phyloP scores from a whole-genome alignment of 2,888 invertebrate species.

The Galeopsomyia nigrocyanea region DNA sequence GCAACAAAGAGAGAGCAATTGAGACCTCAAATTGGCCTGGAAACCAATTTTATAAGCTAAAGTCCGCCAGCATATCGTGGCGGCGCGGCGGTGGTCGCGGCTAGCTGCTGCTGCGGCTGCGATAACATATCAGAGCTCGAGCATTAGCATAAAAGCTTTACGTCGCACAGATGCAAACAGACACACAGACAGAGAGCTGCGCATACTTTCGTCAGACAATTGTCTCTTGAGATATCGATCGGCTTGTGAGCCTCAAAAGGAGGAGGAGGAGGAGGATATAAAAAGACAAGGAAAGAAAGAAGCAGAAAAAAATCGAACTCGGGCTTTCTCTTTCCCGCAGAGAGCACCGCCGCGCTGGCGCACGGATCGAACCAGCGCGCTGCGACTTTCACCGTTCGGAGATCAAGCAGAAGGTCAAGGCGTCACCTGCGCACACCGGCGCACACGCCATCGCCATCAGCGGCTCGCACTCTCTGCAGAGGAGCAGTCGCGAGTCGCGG shows the following conservation, averaged over 20 bases:
- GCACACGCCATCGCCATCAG: constrained; percentile 21
- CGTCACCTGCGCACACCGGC: constrained; percentile 42
- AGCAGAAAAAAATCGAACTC: constrained; percentile 30
- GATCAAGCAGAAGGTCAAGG: constrained; percentile 42
- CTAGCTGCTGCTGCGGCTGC: too few species aligned
- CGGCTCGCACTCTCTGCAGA: constrained; percentile 32
- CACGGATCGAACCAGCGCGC: constrained; percentile 15
- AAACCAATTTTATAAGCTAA: too few species aligned
- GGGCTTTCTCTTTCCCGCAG: constrained; percentile 47
- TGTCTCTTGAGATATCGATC: constrained; percentile 39
- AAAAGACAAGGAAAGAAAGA: constrained; percentile 7
- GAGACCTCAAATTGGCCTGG: too few species aligned
- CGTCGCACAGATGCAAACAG: constrained; percentile 10
- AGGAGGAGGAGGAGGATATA: constrained; percentile 9
- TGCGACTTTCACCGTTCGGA: constrained; percentile 36
- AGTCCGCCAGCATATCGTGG: too few species aligned
- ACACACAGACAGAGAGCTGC: constrained; percentile 9
- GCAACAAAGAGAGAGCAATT: too few species aligned
- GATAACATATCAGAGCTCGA: not conserved
- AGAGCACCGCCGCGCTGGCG: constrained; percentile 1
- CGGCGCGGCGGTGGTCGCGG: too few species aligned
- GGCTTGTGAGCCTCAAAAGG: not conserved
- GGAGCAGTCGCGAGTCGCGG: not conserved
- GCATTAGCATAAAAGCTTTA: constrained; percentile 38
- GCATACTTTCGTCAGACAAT: constrained; percentile 43